A percentile compares a stretch with the other conserved stretches of the same genome.
phyloP scores from a whole-genome alignment of 1,140 invertebrate genomes.

The Galendromus occidentalis region DNA sequence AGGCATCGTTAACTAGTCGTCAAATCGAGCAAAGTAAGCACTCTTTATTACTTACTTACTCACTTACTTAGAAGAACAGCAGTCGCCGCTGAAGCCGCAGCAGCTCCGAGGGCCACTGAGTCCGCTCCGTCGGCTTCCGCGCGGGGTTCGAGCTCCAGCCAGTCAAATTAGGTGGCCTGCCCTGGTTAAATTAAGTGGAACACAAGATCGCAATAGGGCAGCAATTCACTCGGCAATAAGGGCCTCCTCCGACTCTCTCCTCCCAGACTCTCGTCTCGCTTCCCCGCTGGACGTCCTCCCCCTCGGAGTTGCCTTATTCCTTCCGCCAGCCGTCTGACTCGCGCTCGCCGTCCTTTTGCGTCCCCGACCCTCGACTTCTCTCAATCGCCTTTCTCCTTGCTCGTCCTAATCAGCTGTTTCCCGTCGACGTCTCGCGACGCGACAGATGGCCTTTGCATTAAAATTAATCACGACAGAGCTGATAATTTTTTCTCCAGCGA shows the following conservation, averaged over 20 bases:
- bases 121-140: background rate
- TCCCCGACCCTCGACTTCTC: background rate
- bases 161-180: background rate
- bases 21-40: conserved; percentile 4
- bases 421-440: background rate
- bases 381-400: too few species aligned
- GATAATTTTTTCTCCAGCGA: too few species aligned
- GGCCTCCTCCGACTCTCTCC: background rate
- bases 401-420: background rate
- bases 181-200: conserved; percentile 11
- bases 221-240: background rate
- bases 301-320: background rate
- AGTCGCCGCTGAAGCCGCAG: background rate
- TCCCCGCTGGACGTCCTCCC: background rate
- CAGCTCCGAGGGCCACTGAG: background rate
- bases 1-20: too few species aligned
- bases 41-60: conserved; percentile 11
- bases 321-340: background rate
- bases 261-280: background rate
- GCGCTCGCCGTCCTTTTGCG: background rate
- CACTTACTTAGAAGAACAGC: background rate
- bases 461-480: too few species aligned
- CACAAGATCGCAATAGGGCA: background rate
- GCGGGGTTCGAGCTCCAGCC: background rate
- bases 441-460: too few species aligned